Conservation (phyloP, 2,888 invertebrate species). For the Lepidonotus clava region DNA sequence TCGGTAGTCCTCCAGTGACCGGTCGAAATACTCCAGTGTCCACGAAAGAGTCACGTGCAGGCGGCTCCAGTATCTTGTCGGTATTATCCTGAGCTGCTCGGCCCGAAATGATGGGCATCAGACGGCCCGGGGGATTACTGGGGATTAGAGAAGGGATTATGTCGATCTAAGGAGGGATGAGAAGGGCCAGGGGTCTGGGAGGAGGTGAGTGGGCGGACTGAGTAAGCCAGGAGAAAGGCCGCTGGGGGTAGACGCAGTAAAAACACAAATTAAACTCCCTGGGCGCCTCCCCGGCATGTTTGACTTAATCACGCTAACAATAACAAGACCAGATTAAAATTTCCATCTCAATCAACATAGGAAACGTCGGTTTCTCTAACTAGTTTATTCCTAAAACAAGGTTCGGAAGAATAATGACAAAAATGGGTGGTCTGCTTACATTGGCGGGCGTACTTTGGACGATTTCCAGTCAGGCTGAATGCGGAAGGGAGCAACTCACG, state of each 20-base stretch:
- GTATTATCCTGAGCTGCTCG: slow-evolving; percentile 27
- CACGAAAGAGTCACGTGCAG: not conserved
- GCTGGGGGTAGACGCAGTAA: not conserved
- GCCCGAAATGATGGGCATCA: slow-evolving; percentile 26
- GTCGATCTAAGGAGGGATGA: not conserved
- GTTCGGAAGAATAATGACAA: too few species aligned
- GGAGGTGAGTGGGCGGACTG: not conserved
- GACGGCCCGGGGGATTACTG: not conserved
- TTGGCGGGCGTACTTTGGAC: not conserved
- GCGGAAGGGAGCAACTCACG: slow-evolving; percentile 20
- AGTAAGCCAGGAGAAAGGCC: not conserved
- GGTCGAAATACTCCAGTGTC: too few species aligned
- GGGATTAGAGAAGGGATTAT: slow-evolving; percentile 12
- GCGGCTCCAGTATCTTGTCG: not conserved
- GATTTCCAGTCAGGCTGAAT: slow-evolving; percentile 20
- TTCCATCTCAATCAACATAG: too few species aligned
- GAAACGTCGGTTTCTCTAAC: too few species aligned
- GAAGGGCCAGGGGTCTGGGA: not conserved
- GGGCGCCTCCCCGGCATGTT: not conserved
- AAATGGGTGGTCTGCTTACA: not conserved
- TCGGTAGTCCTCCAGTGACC: too few species aligned
- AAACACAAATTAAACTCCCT: slow-evolving; percentile 39
- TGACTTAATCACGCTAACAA: not conserved
- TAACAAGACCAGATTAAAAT: not conserved
- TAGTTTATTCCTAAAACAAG: too few species aligned